phyloP scores from a whole-genome alignment of 2,113 vertebrate genomes.

The Lepus timidus region DNA sequence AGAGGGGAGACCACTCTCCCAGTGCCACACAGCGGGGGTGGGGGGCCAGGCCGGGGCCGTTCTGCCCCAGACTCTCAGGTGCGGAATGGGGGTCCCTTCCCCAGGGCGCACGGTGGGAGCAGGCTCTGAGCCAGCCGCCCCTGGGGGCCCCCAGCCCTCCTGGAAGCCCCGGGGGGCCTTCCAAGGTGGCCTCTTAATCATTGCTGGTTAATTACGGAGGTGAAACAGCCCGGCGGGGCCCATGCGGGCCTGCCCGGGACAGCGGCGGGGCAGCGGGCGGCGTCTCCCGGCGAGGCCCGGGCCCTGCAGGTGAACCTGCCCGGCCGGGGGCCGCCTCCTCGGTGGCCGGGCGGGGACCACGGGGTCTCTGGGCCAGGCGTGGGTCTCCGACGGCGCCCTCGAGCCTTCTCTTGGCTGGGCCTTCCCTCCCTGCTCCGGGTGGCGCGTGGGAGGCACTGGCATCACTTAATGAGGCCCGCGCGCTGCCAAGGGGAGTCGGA shows the following conservation, averaged over 20 bases:
- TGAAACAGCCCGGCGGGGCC: neutral
- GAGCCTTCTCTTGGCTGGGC: neutral
- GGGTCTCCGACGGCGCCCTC: neutral
- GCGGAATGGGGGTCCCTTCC: neutral
- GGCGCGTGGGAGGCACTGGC: slow-evolving; percentile 90
- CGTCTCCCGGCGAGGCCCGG: fast-evolving
- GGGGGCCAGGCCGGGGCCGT: neutral
- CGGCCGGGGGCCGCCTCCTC: fast-evolving
- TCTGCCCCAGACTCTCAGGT: neutral
- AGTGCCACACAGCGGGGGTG: neutral
- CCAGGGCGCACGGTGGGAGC: fast-evolving
- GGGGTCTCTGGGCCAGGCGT: neutral
- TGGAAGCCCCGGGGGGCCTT: slow-evolving; percentile 71
- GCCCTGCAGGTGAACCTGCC: neutral
- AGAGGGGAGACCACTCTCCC: slow-evolving; percentile 58
- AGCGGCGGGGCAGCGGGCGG: neutral
- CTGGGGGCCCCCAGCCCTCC: slow-evolving; percentile 49
- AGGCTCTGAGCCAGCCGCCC: neutral
- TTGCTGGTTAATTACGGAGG: slow-evolving; percentile 79
- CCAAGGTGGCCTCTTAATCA: slow-evolving; percentile 81
- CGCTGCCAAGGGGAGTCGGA: slow-evolving; percentile 89
- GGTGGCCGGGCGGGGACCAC: neutral
- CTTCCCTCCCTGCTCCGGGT: slow-evolving; percentile 77
- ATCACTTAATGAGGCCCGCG: slow-evolving; percentile 87
- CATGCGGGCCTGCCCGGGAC: slow-evolving; percentile 49